Evolutionary conservation across 2,888 invertebrate genomes (phyloP).

Genomic region (Sesia apiformis): DNA sequence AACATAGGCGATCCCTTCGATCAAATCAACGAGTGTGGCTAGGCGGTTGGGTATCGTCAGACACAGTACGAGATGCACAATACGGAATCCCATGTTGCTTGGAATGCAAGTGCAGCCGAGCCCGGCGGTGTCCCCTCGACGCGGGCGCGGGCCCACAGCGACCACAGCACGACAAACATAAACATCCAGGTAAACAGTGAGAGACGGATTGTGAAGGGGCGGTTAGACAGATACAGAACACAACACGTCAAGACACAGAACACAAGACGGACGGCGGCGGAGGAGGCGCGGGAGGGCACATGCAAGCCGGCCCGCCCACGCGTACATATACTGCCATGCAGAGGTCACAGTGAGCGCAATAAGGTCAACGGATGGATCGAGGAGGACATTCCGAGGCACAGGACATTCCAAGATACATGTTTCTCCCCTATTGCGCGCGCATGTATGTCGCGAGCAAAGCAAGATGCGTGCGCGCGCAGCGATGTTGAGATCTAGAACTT

Average conservation of each 20-base stretch:
- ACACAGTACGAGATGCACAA: constrained; percentile 45
- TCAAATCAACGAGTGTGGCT: constrained; percentile 17
- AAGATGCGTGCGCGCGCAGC: constrained; percentile 61
- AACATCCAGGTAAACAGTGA: constrained; percentile 51
- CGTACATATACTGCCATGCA: constrained; percentile 61
- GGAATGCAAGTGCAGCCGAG: constrained; percentile 69
- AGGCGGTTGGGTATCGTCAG: constrained; percentile 26
- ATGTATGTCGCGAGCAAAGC: constrained; percentile 34
- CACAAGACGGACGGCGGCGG: constrained; percentile 60
- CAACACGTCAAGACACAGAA: constrained; percentile 71
- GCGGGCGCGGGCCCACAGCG: constrained; percentile 33
- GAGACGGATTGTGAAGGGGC: constrained; percentile 42
- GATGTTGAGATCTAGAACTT: constrained; percentile 76
- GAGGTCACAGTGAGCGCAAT: constrained; percentile 59
- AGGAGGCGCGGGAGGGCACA: constrained; percentile 42
- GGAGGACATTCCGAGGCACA: constrained; percentile 77
- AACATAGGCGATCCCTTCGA: constrained; percentile 17
- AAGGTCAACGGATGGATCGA: constrained; percentile 62
- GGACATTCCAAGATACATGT: constrained; percentile 77
- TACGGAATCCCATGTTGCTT: constrained; percentile 72
- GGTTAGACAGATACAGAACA: constrained; percentile 61
- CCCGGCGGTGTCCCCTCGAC: constrained; percentile 46
- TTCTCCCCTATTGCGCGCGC: constrained; percentile 69
- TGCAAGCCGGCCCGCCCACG: constrained; percentile 56
- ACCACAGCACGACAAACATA: constrained; percentile 38